Evolutionary conservation across 2,888 invertebrate genomes (phyloP).

Genomic region (Allolobophora icterica): DNA sequence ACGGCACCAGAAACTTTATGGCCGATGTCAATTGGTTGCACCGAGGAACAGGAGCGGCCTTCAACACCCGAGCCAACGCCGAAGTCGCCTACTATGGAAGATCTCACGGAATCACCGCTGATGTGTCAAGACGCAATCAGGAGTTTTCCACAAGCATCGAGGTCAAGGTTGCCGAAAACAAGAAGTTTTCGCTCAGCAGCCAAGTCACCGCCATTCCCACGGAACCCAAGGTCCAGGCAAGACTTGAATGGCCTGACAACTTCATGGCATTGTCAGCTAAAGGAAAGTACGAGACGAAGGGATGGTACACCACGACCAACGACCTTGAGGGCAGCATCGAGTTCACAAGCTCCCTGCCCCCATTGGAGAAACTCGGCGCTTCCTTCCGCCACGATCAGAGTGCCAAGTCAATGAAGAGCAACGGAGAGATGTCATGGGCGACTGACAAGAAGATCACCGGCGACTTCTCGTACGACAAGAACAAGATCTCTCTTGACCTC

Average conservation of each 20-base stretch:
- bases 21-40: conserved; percentile 38
- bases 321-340: conserved; percentile 42
- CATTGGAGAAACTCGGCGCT: conserved; percentile 41
- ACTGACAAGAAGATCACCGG: conserved; percentile 47
- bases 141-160: conserved; percentile 35
- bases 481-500: conserved; percentile 37
- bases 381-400: conserved; percentile 40
- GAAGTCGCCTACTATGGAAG: conserved; percentile 31
- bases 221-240: conserved; percentile 41
- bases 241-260: conserved; percentile 34
- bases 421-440: conserved; percentile 50
- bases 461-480: conserved; percentile 40
- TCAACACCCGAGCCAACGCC: conserved; percentile 35
- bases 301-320: conserved; percentile 34
- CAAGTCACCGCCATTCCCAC: conserved; percentile 35
- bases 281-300: conserved; percentile 39
- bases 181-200: conserved; percentile 36
- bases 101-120: conserved; percentile 28
- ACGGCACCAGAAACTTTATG: conserved; percentile 33
- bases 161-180: conserved; percentile 41
- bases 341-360: conserved; percentile 35
- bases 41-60: conserved; percentile 27
- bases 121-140: neutral
- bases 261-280: conserved; percentile 39
- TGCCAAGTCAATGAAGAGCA: conserved; percentile 31